Base-by-base conservation (phyloP, 2,113 vertebrate species). In the Herpailurus yagouaroundi region DNA sequence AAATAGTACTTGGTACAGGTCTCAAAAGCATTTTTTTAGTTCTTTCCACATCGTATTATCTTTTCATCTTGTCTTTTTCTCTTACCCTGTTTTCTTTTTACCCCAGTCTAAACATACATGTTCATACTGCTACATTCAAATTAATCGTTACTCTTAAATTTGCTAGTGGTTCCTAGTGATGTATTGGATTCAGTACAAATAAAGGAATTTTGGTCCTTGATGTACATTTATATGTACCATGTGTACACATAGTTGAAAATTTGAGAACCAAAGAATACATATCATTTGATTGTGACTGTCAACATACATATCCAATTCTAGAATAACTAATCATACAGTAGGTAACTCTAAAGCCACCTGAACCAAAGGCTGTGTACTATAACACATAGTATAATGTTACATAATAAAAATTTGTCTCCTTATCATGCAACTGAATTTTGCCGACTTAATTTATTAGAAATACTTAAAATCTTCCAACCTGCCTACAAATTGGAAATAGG, bases 71-170 rank as follows among this genome's bases (percentile, higher is more conserved):
- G 79, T 91, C 27, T 87, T 89, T 95, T 36, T 80, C n/a, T 69
- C 7, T 84, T 31, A 0, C 55, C 18, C 6, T 73, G 7, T 76
- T 73, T 89, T 68, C 52, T 71, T 60, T 60, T 45, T 2, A 33
- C 14, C 23, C 41, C 3, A 7, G 7, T 76, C 10, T 57, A 33
- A 89, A 15, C 25, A 69, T 92, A 80, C 0, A 66, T 21, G 45
- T 25, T 50, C 8, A 38, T 3, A 71, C 52, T 82, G 55, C 60
- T 91, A 69, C 21, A 74, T 85, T 93, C 45, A 73, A 69, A 82
- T 66, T 29, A 29, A 33, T 91, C 69, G 4, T 82, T 95, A 80
- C 38, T 97, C 66, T 91, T 89, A 38, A 50, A 45, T 96, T 96
- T 91, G 18, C 45, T 73, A 25, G 55, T 83, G 27, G 5, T 95